These are phyloP conservation scores for Eupithecia vulgata DNA, from an alignment of 2,888 invertebrate genomes.

Conservation along the genomic window DNA sequence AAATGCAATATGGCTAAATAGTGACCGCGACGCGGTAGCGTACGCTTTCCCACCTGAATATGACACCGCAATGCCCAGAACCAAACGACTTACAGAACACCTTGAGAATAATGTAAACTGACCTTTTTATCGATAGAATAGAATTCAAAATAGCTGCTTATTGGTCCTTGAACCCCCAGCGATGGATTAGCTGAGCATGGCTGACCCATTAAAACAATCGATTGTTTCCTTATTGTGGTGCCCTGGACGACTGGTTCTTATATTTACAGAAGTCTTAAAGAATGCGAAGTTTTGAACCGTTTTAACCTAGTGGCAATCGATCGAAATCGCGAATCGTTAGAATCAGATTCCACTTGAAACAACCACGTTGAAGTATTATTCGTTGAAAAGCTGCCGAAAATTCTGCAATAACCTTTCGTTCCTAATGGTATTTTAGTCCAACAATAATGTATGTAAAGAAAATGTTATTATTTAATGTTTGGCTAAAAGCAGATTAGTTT, in stretches of 20 bases:
- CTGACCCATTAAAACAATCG: slow-evolving; percentile 84
- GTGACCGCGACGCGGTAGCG: slow-evolving; percentile 81
- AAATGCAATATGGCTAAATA: slow-evolving; percentile 77
- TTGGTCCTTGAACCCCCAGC: slow-evolving; percentile 61
- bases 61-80: slow-evolving; percentile 68
- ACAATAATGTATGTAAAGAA: background rate
- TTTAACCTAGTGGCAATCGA: background rate
- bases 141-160: slow-evolving; percentile 65
- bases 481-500: background rate
- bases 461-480: no score
- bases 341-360: background rate
- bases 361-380: background rate
- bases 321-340: background rate
- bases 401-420: background rate
- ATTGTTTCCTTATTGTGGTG: slow-evolving; percentile 82
- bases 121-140: slow-evolving; percentile 62
- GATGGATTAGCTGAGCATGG: slow-evolving; percentile 80
- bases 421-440: background rate
- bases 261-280: slow-evolving; percentile 66
- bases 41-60: slow-evolving; percentile 83
- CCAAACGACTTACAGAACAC: slow-evolving; percentile 63
- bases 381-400: background rate
- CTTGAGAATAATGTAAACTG: slow-evolving; percentile 52
- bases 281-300: slow-evolving; percentile 43
- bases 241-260: slow-evolving; percentile 63